Evolutionary conservation across 2,113 vertebrate genomes (phyloP).

Genomic region (Cinclus mexicanus): DNA sequence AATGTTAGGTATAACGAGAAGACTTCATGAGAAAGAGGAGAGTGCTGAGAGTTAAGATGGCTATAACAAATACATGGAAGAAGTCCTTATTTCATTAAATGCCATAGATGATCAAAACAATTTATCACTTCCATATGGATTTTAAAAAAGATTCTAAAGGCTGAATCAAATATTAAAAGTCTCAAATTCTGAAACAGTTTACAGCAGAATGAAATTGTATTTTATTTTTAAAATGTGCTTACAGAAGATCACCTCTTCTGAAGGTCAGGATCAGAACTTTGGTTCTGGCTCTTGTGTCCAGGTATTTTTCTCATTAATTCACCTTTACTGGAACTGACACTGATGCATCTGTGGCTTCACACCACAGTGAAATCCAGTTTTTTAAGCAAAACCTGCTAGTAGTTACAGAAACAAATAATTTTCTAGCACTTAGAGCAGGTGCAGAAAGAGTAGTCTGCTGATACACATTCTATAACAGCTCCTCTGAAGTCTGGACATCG

Average conservation of each 20-base stretch:
- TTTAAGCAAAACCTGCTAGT: not conserved
- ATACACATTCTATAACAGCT: not conserved
- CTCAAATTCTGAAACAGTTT: not conserved
- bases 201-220: not conserved
- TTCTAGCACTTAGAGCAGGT: constrained; percentile 11
- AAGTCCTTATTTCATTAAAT: not conserved
- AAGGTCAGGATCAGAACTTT: not conserved
- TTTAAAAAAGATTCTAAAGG: not conserved
- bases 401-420: constrained; percentile 8
- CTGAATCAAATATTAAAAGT: not conserved
- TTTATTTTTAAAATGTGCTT: not conserved
- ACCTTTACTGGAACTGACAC: not conserved
- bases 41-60: not conserved
- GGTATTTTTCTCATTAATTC: not conserved
- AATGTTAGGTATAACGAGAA: not conserved
- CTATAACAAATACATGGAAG: not conserved
- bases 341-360: not conserved
- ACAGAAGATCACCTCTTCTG: not conserved
- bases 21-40: not conserved
- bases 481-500: not conserved
- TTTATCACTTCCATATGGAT: not conserved
- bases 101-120: not conserved
- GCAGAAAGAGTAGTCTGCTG: constrained; percentile 14
- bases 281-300: not conserved
- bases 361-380: not conserved